Conservation (phyloP, 2,888 invertebrate species). For the Amiota mariae region DNA sequence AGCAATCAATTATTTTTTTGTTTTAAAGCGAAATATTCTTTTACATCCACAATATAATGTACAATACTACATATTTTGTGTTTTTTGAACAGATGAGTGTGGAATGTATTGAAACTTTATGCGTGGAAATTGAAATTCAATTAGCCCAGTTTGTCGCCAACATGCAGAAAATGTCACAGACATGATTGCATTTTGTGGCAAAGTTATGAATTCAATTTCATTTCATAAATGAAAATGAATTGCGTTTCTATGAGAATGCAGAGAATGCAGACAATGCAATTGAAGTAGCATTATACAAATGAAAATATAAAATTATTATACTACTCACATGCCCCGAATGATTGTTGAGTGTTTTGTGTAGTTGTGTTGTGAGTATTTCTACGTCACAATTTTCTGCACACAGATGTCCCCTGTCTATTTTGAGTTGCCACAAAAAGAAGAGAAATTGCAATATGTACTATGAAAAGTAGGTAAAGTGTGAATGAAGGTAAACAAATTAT, state of each 20-base stretch:
- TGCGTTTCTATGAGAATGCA: background rate
- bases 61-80: background rate
- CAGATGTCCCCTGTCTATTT: too few species aligned
- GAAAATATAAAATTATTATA: background rate
- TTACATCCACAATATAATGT: too few species aligned
- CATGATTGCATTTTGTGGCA: slow-evolving; percentile 8
- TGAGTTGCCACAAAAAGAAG: too few species aligned
- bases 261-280: too few species aligned
- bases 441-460: too few species aligned
- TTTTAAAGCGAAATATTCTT: too few species aligned
- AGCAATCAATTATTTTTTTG: background rate
- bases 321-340: background rate
- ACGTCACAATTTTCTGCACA: too few species aligned
- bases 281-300: background rate
- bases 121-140: slow-evolving; percentile 9
- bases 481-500: too few species aligned
- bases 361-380: too few species aligned
- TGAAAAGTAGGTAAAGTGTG: too few species aligned
- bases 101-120: background rate
- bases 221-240: slow-evolving; percentile 10
- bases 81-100: background rate
- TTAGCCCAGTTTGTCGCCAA: background rate
- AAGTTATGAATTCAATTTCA: slow-evolving; percentile 6
- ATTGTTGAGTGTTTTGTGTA: too few species aligned
- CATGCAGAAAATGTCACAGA: background rate